phyloP scores from a whole-genome alignment of 1,140 invertebrate species.

The Bathynomus jamesi region DNA sequence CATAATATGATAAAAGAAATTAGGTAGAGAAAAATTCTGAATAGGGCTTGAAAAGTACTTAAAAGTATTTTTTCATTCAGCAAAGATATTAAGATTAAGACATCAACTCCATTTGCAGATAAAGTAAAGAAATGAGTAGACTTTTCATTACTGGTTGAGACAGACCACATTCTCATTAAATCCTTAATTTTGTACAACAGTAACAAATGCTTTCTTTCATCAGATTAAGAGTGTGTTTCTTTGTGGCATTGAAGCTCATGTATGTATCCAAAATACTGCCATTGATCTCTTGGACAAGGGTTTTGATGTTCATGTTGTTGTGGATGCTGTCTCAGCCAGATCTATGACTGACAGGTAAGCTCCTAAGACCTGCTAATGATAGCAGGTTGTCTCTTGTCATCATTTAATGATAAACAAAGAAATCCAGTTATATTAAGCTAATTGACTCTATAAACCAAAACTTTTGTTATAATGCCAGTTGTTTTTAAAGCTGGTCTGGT shows the following conservation, averaged over 20 bases:
- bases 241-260: constrained; percentile 62
- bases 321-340: constrained; percentile 55
- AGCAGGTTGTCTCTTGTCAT: background rate
- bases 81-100: too few species aligned
- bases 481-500: background rate
- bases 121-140: too few species aligned
- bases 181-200: too few species aligned
- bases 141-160: too few species aligned
- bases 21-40: too few species aligned
- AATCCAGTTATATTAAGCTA: background rate
- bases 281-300: constrained; percentile 51
- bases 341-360: constrained; percentile 53
- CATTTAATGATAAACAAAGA: background rate
- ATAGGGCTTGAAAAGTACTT: too few species aligned
- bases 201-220: constrained; percentile 4
- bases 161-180: too few species aligned
- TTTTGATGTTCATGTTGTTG: constrained; percentile 56
- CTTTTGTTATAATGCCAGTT: background rate
- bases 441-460: too few species aligned
- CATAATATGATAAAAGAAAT: too few species aligned
- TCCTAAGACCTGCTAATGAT: background rate
- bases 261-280: constrained; percentile 56
- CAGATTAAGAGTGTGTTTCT: constrained; percentile 51
- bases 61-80: too few species aligned
- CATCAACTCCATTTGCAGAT: too few species aligned